Percentiles rank a stretch among this genome's conserved stretches.
Conservation (phyloP, 1,140 invertebrate genomes). For the Lordiphosa collinella region DNA sequence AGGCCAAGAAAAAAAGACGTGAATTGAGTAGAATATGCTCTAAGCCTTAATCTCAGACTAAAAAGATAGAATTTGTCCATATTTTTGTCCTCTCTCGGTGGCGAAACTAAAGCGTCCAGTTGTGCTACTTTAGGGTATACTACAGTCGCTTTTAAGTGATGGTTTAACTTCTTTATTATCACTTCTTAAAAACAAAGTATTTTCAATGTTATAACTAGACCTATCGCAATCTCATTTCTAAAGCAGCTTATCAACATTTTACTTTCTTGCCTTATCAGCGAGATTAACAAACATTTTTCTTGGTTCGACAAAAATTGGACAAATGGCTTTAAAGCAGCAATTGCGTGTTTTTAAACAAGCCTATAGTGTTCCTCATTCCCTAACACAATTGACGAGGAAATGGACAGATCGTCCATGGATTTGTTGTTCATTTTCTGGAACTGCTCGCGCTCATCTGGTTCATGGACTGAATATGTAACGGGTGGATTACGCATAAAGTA, state of each 20-base stretch:
- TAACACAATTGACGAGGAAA: neutral
- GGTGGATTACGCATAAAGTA: neutral
- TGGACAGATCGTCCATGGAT: neutral
- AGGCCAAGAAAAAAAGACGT: too few relatives aligned
- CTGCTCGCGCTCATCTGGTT: slow-evolving; percentile 5
- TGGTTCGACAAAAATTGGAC: too few relatives aligned
- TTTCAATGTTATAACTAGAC: neutral
- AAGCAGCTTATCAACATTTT: neutral
- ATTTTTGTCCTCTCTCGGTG: too few relatives aligned
- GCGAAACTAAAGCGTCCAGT: too few relatives aligned
- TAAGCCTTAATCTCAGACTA: too few relatives aligned
- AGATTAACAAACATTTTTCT: neutral
- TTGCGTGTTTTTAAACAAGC: too few relatives aligned
- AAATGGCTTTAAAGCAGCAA: too few relatives aligned
- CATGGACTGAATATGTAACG: slow-evolving; percentile 10
- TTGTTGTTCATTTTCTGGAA: neutral
- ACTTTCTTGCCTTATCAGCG: neutral
- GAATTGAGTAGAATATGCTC: too few relatives aligned
- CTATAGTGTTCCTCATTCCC: neutral
- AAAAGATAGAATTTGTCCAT: too few relatives aligned
- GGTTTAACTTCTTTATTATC: too few relatives aligned
- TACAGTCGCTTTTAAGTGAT: too few relatives aligned
- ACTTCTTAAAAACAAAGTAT: neutral
- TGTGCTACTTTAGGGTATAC: neutral
- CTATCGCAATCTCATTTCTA: slow-evolving; percentile 1